Percentiles rank a stretch among this genome's conserved stretches.
Conservation (phyloP, 2,113 vertebrate species). For the Brachyhypopomus gauderio region DNA sequence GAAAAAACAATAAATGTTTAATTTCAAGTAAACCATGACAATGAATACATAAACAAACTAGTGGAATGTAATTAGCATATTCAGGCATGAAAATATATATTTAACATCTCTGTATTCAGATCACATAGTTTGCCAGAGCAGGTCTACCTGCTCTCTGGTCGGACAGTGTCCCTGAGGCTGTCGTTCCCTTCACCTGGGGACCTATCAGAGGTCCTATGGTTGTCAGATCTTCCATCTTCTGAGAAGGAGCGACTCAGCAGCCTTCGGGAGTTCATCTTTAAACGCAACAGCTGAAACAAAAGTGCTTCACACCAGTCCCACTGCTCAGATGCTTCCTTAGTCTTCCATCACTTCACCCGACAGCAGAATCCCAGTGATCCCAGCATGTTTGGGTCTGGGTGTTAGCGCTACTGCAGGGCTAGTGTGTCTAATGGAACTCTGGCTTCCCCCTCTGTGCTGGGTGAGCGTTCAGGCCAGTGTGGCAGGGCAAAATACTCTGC, state of each 20-base stretch:
- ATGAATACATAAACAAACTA: no score
- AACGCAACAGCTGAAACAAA: conserved; percentile 13
- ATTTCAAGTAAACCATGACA: no score
- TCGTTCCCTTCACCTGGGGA: conserved; percentile 65
- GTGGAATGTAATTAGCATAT: no score
- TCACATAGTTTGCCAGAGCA: background rate
- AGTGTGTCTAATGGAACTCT: background rate
- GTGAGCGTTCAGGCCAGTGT: conserved; percentile 61
- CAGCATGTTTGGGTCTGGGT: background rate
- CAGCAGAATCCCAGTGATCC: conserved; percentile 24
- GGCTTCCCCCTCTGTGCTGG: conserved; percentile 62
- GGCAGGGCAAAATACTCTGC: conserved; percentile 63
- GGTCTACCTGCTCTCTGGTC: conserved; percentile 84
- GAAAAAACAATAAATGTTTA: no score
- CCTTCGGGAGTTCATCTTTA: conserved; percentile 82
- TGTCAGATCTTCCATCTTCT: conserved; percentile 62
- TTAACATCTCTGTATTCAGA: no score
- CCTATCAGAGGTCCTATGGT: conserved; percentile 61
- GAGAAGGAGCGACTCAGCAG: conserved; percentile 63
- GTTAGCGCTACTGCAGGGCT: background rate
- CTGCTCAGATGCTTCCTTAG: background rate
- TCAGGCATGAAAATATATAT: no score
- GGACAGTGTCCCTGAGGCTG: conserved; percentile 80
- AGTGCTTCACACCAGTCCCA: background rate
- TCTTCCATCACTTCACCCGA: conserved; percentile 8